phyloP scores from a whole-genome alignment of 2,888 invertebrate genomes.

The Aphrophora alni region DNA sequence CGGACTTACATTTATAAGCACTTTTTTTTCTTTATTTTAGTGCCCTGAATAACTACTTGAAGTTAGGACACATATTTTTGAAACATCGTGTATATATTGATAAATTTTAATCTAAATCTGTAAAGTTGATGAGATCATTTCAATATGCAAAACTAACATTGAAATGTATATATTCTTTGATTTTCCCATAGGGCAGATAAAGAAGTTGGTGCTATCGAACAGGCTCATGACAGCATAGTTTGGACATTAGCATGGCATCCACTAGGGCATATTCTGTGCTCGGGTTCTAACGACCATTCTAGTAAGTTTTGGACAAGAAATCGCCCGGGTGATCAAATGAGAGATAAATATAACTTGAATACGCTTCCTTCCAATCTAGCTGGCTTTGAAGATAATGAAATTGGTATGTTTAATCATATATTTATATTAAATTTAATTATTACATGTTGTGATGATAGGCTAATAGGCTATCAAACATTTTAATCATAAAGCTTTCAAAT shows the following conservation, averaged over 20 bases:
- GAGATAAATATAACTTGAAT: constrained; percentile 97
- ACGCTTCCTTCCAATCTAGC: constrained; percentile 83
- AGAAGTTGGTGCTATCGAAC: constrained; percentile 97
- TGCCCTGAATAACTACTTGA: no score
- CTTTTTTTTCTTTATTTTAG: no score
- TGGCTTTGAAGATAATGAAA: constrained; percentile 73
- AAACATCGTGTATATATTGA: no score
- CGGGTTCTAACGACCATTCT: constrained; percentile 99
- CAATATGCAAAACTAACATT: no score
- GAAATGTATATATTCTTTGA: no score
- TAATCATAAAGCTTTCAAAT: no score
- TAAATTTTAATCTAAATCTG: no score
- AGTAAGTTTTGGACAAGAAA: constrained; percentile 99
- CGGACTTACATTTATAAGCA: no score
- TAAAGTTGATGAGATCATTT: no score
- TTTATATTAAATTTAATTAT: neutral
- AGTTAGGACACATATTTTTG: no score
- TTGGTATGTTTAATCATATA: constrained; percentile 36
- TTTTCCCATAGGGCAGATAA: constrained; percentile 92
- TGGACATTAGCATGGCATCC: constrained; percentile 99
- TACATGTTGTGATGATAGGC: no score
- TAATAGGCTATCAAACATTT: no score
- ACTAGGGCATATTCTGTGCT: constrained; percentile 96
- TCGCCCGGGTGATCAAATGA: constrained; percentile 96
- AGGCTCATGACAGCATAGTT: constrained; percentile 98